Evolutionary conservation across 2,888 invertebrate species (phyloP).

Genomic region (Choristoneura rosaceana): DNA sequence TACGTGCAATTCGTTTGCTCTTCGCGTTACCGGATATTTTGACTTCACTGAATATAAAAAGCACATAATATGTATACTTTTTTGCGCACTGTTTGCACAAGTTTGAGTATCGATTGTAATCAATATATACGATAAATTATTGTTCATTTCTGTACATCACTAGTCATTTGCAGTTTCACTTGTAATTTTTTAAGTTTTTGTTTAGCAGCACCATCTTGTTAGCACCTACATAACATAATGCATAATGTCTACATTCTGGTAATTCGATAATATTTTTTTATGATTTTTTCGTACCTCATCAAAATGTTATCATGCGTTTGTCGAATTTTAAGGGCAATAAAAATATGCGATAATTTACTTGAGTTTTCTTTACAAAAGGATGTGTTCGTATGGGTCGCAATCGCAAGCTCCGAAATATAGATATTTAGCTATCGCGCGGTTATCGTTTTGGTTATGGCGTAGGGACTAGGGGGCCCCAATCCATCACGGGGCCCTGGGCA

Average conservation of each 20-base stretch:
- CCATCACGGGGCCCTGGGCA: too few species aligned
- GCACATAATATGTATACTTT: not conserved
- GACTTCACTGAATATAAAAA: not conserved
- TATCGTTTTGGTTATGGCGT: too few species aligned
- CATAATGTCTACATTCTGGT: slow-evolving; percentile 9
- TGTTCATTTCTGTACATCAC: not conserved
- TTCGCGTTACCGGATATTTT: not conserved
- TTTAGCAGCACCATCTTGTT: slow-evolving; percentile 2
- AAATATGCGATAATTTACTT: slow-evolving; percentile 14
- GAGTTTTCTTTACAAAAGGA: not conserved
- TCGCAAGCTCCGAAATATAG: too few species aligned
- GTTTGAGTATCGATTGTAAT: not conserved
- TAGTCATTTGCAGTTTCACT: slow-evolving; percentile 10
- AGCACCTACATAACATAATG: not conserved
- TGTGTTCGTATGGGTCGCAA: too few species aligned
- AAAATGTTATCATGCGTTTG: slow-evolving; percentile 28
- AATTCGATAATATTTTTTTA: slow-evolving; percentile 5
- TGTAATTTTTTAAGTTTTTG: slow-evolving; percentile 32
- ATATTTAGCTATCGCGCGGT: too few species aligned
- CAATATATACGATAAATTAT: not conserved
- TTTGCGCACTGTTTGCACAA: slow-evolving; percentile 16
- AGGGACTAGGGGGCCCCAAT: too few species aligned
- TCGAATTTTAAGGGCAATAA: slow-evolving; percentile 33
- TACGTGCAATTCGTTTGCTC: not conserved
- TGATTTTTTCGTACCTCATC: slow-evolving; percentile 24